Base-by-base conservation (phyloP, 1,140 invertebrate species). In the Thalassaphorura encarpata region DNA sequence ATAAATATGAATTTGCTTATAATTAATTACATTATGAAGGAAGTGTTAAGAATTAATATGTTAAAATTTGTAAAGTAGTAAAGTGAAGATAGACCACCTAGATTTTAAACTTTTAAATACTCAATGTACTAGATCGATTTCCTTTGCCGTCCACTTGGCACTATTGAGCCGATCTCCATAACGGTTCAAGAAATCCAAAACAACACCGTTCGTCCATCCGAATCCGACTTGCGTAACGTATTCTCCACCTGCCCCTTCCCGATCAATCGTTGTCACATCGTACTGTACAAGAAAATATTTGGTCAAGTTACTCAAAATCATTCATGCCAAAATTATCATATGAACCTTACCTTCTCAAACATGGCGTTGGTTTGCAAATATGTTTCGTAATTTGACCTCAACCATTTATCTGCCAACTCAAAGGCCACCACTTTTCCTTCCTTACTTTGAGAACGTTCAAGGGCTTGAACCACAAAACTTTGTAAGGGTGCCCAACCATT, bases 191-290 rank as follows among this genome's bases (percentile, higher is more conserved):
- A 91, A 77, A 65, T 89, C 84, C 26, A 93, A 69, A 16, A 85
- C 77, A 0, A 91, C 83, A 2, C 92, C 92, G 69, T 96, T 96
- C 0, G 87, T 87, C 91, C 92, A 97, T 3, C 91, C 92, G 69
- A 97, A 97, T 5, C 92, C 92, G 13, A 78, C 76, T 69, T 95
- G 89, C 0, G 91, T 84, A 0, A 72, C 73, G 68, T 96, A 96
- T 71, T 97, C 93, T 0, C 92, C 92, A 1, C 91, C 91, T 3
- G 82, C 80, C 0, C 91, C 92, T 36, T 80, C 78, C 26, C 77
- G 72, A 2, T 88, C 89, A 0, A 81, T 78, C 36, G 74, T 66
- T 46, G 77, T 69, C 0, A 82, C 83, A 66, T 83, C 80, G 64
- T 94, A 94, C 80, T 88, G 56, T 36, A 73, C 72, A 69, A 6